phyloP scores from a whole-genome alignment of 2,113 vertebrate species.

The Pterophyllum scalare region DNA sequence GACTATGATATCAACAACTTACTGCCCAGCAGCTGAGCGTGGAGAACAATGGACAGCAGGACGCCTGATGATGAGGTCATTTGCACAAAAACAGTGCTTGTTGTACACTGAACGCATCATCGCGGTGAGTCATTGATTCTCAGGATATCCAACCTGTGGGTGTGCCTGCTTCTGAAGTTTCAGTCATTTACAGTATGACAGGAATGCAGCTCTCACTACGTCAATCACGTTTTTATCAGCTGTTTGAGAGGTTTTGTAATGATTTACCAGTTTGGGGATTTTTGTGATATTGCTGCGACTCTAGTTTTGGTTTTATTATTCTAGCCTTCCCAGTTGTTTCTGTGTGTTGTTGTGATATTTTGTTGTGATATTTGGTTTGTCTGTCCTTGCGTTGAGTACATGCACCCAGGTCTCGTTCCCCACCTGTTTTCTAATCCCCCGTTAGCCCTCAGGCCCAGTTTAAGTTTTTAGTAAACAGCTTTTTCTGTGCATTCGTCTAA shows the following conservation, averaged over 20 bases:
- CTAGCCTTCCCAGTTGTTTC: not conserved
- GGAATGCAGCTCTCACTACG: not conserved
- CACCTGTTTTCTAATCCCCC: not conserved
- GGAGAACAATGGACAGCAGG: slow-evolving; percentile 60
- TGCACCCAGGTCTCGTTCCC: not conserved
- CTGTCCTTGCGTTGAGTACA: not conserved
- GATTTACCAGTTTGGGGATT: not conserved
- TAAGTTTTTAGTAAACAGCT: too few relatives aligned
- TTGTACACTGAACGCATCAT: slow-evolving; percentile 38
- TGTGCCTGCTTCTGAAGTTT: slow-evolving; percentile 27
- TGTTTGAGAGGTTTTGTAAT: not conserved
- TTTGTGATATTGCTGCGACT: not conserved
- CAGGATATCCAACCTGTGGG: slow-evolving; percentile 43
- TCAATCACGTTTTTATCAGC: not conserved
- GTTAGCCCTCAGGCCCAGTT: not conserved
- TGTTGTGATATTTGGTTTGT: not conserved
- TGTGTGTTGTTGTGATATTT: not conserved
- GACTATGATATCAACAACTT: slow-evolving; percentile 25
- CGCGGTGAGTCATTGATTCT: not conserved
- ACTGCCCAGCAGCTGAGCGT: slow-evolving; percentile 17
- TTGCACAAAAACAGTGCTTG: slow-evolving; percentile 18
- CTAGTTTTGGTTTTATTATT: not conserved
- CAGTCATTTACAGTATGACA: slow-evolving; percentile 5
- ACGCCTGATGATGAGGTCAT: slow-evolving; percentile 56
- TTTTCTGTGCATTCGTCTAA: too few relatives aligned